phyloP scores from a whole-genome alignment of 2,888 invertebrate species.

The Nomada ruficornis region DNA sequence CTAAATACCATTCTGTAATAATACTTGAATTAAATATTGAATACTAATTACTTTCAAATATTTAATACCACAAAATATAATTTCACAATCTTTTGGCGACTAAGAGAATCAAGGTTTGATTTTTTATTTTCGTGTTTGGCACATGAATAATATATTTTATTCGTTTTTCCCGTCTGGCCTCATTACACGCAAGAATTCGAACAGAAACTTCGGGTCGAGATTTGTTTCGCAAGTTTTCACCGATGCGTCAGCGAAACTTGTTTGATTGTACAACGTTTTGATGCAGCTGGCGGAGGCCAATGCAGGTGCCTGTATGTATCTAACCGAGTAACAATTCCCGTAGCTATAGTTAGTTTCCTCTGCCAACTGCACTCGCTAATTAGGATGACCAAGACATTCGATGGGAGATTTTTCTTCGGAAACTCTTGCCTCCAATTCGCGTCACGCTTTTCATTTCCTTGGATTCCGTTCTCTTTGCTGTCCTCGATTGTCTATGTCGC shows the following conservation, averaged over 20 bases:
- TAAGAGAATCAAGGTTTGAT: background rate
- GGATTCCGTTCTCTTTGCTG: background rate
- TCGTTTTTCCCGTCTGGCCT: no score
- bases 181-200: constrained; percentile 5
- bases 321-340: constrained; percentile 57
- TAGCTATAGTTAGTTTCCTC: constrained; percentile 59
- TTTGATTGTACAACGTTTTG: constrained; percentile 46
- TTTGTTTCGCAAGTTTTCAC: constrained; percentile 47
- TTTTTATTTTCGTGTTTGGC: background rate
- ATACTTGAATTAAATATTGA: no score
- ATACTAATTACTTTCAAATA: background rate
- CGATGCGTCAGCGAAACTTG: constrained; percentile 52
- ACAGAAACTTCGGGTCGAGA: constrained; percentile 7
- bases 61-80: background rate
- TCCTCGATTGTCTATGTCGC: background rate
- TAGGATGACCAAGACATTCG: constrained; percentile 48
- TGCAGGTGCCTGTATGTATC: constrained; percentile 70
- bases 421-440: background rate
- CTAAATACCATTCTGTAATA: no score
- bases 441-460: background rate
- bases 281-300: constrained; percentile 40
- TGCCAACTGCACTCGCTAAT: constrained; percentile 44
- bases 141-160: background rate
- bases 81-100: background rate
- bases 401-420: constrained; percentile 29